Base-by-base conservation (phyloP, 2,113 vertebrate species). In the Motacilla alba region DNA sequence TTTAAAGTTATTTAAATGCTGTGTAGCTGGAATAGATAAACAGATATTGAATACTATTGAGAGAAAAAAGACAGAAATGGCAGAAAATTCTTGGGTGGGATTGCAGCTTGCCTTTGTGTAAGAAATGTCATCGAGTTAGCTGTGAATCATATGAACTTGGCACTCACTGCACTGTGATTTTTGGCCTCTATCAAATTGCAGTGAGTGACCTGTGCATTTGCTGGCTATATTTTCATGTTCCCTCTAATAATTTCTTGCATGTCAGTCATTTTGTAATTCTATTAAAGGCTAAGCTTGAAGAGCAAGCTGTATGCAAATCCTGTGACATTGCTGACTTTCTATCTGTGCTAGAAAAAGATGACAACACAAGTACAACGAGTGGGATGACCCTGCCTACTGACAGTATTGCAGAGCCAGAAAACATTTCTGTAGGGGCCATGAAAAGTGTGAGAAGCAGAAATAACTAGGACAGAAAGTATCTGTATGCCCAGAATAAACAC, bases 161-260 rank as follows among this genome's bases (percentile, higher is more conserved):
- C 35, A 15, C 43, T 0, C 35, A 15, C 43, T 0, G 0, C 47
- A 39, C 41, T 1, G 0, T 68, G 53, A 68, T 66, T 89, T 96
- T 84, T 58, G 44, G 26, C 49, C 14, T 94, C 69, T 72, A 11
- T 69, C 31, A 82, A 46, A 79, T 31, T 60, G 69, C 77, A 63
- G 15, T 55, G 35, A 12, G 7, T 89, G 73, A 53, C 31, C 66
- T 69, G 20, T 76, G 81, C 49, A 73, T 87, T 94, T 82, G 13
- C 27, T 49, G 49, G 49, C 26, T 84, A 1, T 35, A 76, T 84
- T 97, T 95, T 72, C 27, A 24, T 56, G 16, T 64, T 72, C 7
- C 9, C 20, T 76, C 62, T 84, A 84, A 82, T 73, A 27, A n/a
- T 23, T 73, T 94, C 43, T 58, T 94, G 28, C 18, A 58, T 76